Evolutionary conservation across 2,888 invertebrate species (phyloP).

Genomic region (Seladonia tumulorum): DNA sequence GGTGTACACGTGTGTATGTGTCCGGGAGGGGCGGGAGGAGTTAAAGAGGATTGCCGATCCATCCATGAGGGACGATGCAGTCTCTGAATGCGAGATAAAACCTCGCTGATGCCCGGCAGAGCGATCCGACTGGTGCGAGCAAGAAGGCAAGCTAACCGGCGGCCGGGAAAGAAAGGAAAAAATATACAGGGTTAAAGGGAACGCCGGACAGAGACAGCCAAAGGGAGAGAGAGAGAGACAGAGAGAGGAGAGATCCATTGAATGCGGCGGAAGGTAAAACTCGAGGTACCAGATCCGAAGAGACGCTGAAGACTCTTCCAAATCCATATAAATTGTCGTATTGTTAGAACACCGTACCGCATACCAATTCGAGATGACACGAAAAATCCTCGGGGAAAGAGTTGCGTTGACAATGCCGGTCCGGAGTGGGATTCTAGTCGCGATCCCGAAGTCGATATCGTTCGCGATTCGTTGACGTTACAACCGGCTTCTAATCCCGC

Average conservation of each 20-base stretch:
- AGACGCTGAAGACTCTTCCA: slow-evolving; percentile 79
- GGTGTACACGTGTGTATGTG: slow-evolving; percentile 9
- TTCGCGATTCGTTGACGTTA: background rate
- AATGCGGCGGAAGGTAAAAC: slow-evolving; percentile 81
- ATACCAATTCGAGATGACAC: slow-evolving; percentile 79
- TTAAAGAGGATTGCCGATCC: slow-evolving; percentile 83
- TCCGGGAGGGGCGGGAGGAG: slow-evolving; percentile 63
- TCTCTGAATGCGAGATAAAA: slow-evolving; percentile 81
- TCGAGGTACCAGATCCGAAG: slow-evolving; percentile 79
- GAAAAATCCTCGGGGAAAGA: slow-evolving; percentile 73
- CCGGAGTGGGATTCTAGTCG: slow-evolving; percentile 18
- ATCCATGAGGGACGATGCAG: slow-evolving; percentile 80
- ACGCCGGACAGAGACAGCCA: slow-evolving; percentile 52
- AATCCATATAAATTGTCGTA: slow-evolving; percentile 83
- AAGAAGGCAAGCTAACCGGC: slow-evolving; percentile 63
- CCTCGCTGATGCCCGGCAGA: slow-evolving; percentile 77
- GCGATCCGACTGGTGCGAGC: slow-evolving; percentile 71
- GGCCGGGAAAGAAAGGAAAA: slow-evolving; percentile 66
- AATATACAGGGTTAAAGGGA: slow-evolving; percentile 62
- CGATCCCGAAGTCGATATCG: slow-evolving; percentile 31
- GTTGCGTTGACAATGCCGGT: slow-evolving; percentile 61
- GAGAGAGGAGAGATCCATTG: slow-evolving; percentile 74
- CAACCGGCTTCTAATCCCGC: background rate
- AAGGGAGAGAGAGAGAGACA: background rate
- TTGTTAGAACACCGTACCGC: slow-evolving; percentile 78